Conservation (phyloP, 2,888 invertebrate genomes). For the Drosophila anomelani region DNA sequence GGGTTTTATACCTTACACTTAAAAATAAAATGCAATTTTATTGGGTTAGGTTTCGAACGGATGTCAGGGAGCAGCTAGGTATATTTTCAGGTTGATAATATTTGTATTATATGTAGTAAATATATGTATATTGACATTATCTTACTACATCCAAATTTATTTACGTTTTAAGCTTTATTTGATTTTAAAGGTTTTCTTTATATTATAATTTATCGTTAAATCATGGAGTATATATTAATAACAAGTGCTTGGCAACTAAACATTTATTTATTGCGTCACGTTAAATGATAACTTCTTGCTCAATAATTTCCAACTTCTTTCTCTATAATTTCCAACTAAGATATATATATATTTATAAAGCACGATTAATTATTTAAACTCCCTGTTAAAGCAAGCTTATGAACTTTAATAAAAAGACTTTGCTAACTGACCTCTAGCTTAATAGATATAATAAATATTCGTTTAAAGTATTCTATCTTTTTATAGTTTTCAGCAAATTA, state of each 20-base stretch:
- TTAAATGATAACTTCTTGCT: neutral
- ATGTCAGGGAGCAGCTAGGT: neutral
- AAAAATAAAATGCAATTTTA: neutral
- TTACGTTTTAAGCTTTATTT: no score
- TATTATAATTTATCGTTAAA: no score
- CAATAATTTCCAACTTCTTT: neutral
- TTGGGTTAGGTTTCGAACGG: neutral
- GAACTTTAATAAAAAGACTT: neutral
- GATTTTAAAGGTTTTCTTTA: no score
- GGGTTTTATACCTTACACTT: slow-evolving; percentile 36
- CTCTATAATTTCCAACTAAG: neutral
- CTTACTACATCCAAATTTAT: no score
- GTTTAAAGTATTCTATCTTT: no score
- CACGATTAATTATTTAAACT: neutral
- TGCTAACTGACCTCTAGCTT: neutral
- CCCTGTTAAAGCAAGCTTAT: neutral
- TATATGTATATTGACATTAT: neutral
- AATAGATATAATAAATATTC: no score
- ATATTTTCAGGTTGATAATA: neutral
- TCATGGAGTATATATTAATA: no score
- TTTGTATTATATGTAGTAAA: neutral
- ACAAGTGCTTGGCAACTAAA: no score
- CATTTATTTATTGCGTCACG: no score
- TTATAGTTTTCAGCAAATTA: neutral
- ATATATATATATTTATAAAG: neutral